Conservation (phyloP, 2,888 invertebrate species). For the Cataglyphis altisquamis region DNA sequence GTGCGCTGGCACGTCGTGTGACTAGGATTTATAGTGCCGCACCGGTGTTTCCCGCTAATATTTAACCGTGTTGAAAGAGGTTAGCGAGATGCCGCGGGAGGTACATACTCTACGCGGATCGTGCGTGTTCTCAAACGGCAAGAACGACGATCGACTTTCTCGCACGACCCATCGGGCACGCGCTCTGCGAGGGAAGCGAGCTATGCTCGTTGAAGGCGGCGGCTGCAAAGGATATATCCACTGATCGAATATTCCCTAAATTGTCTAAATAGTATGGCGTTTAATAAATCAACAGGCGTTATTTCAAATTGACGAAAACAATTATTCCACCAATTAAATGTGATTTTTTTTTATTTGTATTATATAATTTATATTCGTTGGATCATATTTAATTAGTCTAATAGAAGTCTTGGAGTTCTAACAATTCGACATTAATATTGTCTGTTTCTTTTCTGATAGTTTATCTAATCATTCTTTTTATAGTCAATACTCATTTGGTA, state of each 20-base stretch:
- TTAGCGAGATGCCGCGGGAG: conserved; percentile 54
- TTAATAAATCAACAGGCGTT: neutral
- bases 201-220: neutral
- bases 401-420: neutral
- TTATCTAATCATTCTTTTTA: neutral
- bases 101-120: conserved; percentile 32
- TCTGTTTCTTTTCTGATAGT: neutral
- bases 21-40: conserved; percentile 71
- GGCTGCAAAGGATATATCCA: neutral
- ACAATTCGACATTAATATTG: neutral
- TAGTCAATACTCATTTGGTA: neutral
- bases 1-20: conserved; percentile 62
- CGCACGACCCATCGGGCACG: neutral
- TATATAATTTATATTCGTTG: neutral
- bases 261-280: neutral
- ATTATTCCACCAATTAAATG: neutral
- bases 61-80: conserved; percentile 67
- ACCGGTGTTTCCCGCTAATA: conserved; percentile 72
- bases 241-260: neutral
- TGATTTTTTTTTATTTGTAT: neutral
- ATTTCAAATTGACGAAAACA: neutral
- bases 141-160: conserved; percentile 50
- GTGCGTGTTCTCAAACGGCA: conserved; percentile 32
- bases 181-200: conserved; percentile 1
- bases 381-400: neutral